A percentile compares a stretch with the other conserved stretches of the same genome.
Evolutionary conservation across 2,797 vertebrate genomes (phyloP).

Genomic region (Gouania willdenowi): DNA sequence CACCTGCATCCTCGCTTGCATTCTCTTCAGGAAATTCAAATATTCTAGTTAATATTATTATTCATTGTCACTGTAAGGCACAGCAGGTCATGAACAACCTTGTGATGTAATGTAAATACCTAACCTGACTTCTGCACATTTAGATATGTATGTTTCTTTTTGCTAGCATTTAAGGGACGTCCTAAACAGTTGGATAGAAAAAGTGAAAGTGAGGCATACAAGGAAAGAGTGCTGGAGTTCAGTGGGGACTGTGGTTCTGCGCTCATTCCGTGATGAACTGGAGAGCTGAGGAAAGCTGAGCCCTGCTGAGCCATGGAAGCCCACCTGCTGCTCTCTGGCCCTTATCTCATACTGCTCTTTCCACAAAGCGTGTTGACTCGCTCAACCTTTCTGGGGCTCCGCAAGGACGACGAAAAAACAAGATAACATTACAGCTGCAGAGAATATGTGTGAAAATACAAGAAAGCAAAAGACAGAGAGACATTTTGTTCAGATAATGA

Average conservation of each 20-base stretch:
- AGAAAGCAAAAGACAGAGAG: too few species aligned
- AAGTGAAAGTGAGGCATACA: neutral
- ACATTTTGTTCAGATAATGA: too few species aligned
- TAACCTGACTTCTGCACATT: constrained; percentile 30
- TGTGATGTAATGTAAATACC: constrained; percentile 32
- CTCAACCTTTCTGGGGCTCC: constrained; percentile 25
- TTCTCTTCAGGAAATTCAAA: too few species aligned
- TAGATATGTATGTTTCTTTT: constrained; percentile 21
- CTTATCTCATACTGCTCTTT: constrained; percentile 27
- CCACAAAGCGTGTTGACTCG: constrained; percentile 24
- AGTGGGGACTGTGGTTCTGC: constrained; percentile 15
- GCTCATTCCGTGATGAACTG: constrained; percentile 2
- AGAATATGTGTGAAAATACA: neutral
- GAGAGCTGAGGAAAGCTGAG: constrained; percentile 35
- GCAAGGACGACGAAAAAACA: constrained; percentile 10
- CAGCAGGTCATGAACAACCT: constrained; percentile 46
- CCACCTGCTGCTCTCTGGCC: constrained; percentile 52
- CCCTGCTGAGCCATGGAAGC: constrained; percentile 26
- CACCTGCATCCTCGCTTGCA: too few species aligned
- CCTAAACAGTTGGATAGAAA: constrained; percentile 3
- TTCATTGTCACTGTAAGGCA: constrained; percentile 45
- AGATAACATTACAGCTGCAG: constrained; percentile 4
- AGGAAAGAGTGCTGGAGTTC: neutral
- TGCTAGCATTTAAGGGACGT: constrained; percentile 10
- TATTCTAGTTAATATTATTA: too few species aligned